A percentile compares a stretch with the other conserved stretches of the same genome.
Conservation (phyloP, 1,140 invertebrate species). For the Ptiloglossa arizonensis region DNA sequence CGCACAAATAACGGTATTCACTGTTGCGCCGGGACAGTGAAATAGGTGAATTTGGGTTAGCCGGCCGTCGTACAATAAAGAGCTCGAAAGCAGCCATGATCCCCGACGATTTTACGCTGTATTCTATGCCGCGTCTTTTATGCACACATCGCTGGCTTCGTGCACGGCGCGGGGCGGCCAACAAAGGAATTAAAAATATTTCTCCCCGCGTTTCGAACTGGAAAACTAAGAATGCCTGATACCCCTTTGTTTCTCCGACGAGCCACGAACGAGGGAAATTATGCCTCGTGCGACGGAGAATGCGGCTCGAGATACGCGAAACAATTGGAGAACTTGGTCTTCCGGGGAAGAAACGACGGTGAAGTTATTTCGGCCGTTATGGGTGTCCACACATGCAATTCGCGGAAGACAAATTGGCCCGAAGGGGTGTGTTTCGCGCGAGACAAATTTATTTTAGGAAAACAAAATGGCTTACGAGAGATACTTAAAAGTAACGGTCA, state of each 20-base stretch:
- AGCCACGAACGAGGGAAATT: not conserved
- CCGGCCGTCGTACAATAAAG: slow-evolving; percentile 23
- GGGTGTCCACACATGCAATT: not conserved
- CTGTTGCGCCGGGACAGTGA: slow-evolving; percentile 14
- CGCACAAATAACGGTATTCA: slow-evolving; percentile 16
- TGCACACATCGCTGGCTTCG: not conserved
- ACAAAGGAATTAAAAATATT: slow-evolving; percentile 28
- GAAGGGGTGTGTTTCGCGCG: not conserved
- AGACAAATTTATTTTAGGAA: not conserved
- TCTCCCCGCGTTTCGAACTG: no score
- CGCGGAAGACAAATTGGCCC: not conserved
- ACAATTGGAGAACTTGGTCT: slow-evolving; percentile 7
- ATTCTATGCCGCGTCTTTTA: not conserved
- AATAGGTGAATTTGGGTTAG: slow-evolving; percentile 36
- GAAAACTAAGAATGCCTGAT: not conserved
- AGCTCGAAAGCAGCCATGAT: not conserved
- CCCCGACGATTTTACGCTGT: not conserved
- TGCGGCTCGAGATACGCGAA: not conserved
- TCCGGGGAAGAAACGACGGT: no score
- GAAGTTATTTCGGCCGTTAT: not conserved
- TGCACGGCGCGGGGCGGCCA: not conserved
- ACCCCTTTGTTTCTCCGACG: not conserved
- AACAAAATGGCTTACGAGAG: no score
- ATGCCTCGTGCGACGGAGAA: not conserved
- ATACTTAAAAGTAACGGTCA: no score